These are phyloP conservation scores for Ptychadena robeensis DNA, from an alignment of 2,797 vertebrate genomes.

Conservation along the genomic window DNA sequence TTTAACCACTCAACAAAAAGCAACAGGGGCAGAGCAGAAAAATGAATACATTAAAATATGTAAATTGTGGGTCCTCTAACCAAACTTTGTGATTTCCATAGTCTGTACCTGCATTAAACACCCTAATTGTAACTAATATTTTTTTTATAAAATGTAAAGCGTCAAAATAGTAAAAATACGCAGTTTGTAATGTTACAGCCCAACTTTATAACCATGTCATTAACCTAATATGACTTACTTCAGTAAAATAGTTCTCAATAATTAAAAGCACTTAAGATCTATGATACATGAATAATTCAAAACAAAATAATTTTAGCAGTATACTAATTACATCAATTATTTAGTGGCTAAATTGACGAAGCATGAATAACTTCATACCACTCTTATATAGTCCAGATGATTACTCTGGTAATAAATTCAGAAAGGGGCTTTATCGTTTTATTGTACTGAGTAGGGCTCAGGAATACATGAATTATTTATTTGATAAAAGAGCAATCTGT, in stretches of 20 bases:
- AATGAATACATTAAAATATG: no score
- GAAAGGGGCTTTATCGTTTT: neutral
- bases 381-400: conserved; percentile 17
- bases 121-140: no score
- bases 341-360: conserved; percentile 20
- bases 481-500: no score
- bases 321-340: conserved; percentile 41
- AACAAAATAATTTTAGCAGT: conserved; percentile 17
- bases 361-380: conserved; percentile 12
- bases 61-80: no score
- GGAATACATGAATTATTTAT: no score
- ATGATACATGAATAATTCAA: conserved; percentile 26
- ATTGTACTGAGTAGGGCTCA: neutral
- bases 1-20: no score
- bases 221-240: conserved; percentile 23
- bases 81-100: no score
- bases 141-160: no score
- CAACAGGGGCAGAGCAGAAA: no score
- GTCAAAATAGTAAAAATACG: neutral
- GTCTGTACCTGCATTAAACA: no score
- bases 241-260: conserved; percentile 18
- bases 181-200: neutral
- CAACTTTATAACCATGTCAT: neutral
- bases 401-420: conserved; percentile 7
- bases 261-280: conserved; percentile 3